Conservation (phyloP, 2,888 invertebrate genomes). For the Nudaria mundana region DNA sequence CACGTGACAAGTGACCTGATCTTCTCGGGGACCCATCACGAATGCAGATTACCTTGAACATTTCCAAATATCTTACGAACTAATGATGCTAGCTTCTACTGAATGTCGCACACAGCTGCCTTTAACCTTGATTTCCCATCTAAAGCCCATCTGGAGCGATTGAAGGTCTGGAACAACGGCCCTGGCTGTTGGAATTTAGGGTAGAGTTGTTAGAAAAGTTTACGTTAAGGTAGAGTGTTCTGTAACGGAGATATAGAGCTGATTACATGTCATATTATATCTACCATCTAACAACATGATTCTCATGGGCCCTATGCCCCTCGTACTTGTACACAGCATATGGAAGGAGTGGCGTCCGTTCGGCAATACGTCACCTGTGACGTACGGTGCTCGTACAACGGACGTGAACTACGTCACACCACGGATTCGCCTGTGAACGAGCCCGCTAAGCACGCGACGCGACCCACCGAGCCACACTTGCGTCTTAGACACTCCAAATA, state of each 20-base stretch:
- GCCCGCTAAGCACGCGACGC: not conserved
- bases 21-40: too few species aligned
- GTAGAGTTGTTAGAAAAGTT: not conserved
- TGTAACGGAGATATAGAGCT: too few species aligned
- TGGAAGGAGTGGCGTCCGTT: constrained; percentile 8
- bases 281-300: too few species aligned
- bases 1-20: too few species aligned
- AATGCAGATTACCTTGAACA: too few species aligned
- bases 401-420: constrained; percentile 25
- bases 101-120: too few species aligned
- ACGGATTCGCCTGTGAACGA: constrained; percentile 3
- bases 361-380: constrained; percentile 21
- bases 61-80: too few species aligned
- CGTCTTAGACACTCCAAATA: not conserved
- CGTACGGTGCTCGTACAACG: constrained; percentile 22
- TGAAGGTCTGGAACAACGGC: too few species aligned
- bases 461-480: not conserved
- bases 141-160: too few species aligned
- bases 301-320: not conserved
- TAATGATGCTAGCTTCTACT: too few species aligned
- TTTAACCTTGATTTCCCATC: too few species aligned
- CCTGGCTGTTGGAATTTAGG: not conserved
- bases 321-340: constrained; percentile 4
- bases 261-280: too few species aligned
- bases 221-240: not conserved